phyloP scores from a whole-genome alignment of 1,140 invertebrate species.

The Micrasema longulum region DNA sequence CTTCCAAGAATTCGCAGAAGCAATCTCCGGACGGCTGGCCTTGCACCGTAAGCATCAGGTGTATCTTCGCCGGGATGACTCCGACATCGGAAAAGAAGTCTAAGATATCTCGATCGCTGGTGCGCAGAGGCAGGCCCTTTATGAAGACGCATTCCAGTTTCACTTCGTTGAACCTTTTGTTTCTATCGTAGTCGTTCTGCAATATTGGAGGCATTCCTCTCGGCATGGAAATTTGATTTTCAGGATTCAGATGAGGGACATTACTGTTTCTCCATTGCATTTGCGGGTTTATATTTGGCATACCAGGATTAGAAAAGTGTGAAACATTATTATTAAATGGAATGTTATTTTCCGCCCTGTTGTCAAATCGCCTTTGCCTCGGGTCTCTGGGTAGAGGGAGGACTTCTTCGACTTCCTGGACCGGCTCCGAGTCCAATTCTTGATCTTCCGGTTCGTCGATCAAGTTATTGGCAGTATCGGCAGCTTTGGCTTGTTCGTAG shows the following conservation, averaged over 20 bases:
- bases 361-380: conserved; percentile 52
- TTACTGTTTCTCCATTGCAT: conserved; percentile 57
- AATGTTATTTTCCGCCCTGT: conserved; percentile 28
- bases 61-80: conserved; percentile 80
- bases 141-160: conserved; percentile 76
- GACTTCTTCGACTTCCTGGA: conserved; percentile 25
- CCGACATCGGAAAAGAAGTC: conserved; percentile 85
- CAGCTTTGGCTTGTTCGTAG: conserved; percentile 68
- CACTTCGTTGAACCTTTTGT: conserved; percentile 30
- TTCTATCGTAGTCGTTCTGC: conserved; percentile 46
- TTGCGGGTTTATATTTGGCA: conserved; percentile 27
- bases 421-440: conserved; percentile 24
- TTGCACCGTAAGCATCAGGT: conserved; percentile 78
- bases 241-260: conserved; percentile 49
- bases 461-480: no score
- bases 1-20: conserved; percentile 84
- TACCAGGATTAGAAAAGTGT: neutral
- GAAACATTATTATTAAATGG: conserved; percentile 4
- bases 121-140: conserved; percentile 79
- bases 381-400: conserved; percentile 57
- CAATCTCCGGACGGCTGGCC: conserved; percentile 83
- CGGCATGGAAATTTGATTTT: conserved; percentile 53
- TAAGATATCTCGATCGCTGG: conserved; percentile 80
- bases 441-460: neutral
- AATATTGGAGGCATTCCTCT: conserved; percentile 50